These are phyloP conservation scores for Corella eumyota DNA, from an alignment of 23 tunicate species.

Conservation along the genomic window DNA sequence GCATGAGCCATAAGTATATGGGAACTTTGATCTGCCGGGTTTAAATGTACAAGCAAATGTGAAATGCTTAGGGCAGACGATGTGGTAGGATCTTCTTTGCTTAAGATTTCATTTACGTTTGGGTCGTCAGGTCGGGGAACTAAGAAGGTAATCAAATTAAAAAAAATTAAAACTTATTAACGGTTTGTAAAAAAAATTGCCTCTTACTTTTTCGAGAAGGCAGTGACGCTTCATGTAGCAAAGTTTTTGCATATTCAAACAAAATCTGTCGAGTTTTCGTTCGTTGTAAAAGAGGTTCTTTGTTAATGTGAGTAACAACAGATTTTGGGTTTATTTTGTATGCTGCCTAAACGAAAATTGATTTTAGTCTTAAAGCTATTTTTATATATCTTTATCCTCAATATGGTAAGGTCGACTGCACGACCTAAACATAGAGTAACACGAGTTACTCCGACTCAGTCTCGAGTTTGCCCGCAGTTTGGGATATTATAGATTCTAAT, in stretches of 20 bases:
- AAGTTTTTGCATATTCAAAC: slow-evolving; percentile 52
- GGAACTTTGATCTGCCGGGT: slow-evolving; percentile 56
- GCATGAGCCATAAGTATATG: slow-evolving; percentile 84
- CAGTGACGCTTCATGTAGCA: slow-evolving; percentile 42
- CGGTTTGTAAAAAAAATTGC: too few relatives aligned
- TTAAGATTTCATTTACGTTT: slow-evolving; percentile 1
- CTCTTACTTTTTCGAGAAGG: slow-evolving; percentile 10
- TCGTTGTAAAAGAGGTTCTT: slow-evolving; percentile 45
- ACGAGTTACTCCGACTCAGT: too few relatives aligned
- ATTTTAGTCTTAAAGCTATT: neutral
- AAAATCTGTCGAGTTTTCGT: slow-evolving; percentile 49
- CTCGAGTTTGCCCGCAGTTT: too few relatives aligned
- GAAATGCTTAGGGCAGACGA: slow-evolving; percentile 43
- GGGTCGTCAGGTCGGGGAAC: slow-evolving; percentile 4
- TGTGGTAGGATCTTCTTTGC: slow-evolving; percentile 6
- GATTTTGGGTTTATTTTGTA: slow-evolving; percentile 31
- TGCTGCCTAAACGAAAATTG: slow-evolving; percentile 30
- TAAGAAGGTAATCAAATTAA: slow-evolving; percentile 1
- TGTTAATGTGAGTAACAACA: slow-evolving; percentile 28
- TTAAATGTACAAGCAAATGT: slow-evolving; percentile 59
- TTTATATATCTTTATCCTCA: too few relatives aligned
- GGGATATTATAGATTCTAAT: too few relatives aligned
- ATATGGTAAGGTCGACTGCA: too few relatives aligned
- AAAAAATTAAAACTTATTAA: neutral
- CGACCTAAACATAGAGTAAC: too few relatives aligned